Evolutionary conservation across 2,888 invertebrate species (phyloP).

Genomic region (Emmelina monodactyla): DNA sequence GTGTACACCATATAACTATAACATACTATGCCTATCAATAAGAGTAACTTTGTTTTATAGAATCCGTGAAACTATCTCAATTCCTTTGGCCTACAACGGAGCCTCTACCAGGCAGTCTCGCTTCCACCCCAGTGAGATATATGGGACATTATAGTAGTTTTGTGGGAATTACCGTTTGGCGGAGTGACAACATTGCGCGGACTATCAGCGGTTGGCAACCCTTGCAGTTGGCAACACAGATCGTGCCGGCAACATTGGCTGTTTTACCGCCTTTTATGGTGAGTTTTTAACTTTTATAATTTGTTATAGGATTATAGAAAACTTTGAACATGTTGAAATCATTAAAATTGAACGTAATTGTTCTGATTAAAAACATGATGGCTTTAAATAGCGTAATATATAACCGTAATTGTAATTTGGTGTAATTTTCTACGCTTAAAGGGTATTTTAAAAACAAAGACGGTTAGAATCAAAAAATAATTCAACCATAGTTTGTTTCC

Average conservation of each 20-base stretch:
- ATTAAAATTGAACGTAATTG: too few relatives aligned
- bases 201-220: slow-evolving; percentile 83
- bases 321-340: too few relatives aligned
- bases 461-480: too few relatives aligned
- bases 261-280: slow-evolving; percentile 72
- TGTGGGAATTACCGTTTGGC: slow-evolving; percentile 72
- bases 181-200: slow-evolving; percentile 62
- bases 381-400: too few relatives aligned
- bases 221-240: slow-evolving; percentile 83
- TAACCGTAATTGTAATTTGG: too few relatives aligned
- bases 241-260: slow-evolving; percentile 87
- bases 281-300: slow-evolving; percentile 14
- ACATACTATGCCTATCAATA: too few relatives aligned
- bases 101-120: slow-evolving; percentile 67
- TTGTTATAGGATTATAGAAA: too few relatives aligned
- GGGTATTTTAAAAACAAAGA: too few relatives aligned
- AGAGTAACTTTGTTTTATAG: slow-evolving; percentile 37
- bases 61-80: slow-evolving; percentile 73
- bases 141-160: slow-evolving; percentile 76
- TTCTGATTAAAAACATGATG: too few relatives aligned
- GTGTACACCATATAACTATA: too few relatives aligned
- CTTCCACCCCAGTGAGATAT: slow-evolving; percentile 68
- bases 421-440: too few relatives aligned
- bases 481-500: too few relatives aligned
- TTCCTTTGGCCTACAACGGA: slow-evolving; percentile 73